Percentiles rank a stretch among this genome's conserved stretches.
Evolutionary conservation across 2,113 vertebrate species (phyloP).

Genomic region (Nesogale talazaci): DNA sequence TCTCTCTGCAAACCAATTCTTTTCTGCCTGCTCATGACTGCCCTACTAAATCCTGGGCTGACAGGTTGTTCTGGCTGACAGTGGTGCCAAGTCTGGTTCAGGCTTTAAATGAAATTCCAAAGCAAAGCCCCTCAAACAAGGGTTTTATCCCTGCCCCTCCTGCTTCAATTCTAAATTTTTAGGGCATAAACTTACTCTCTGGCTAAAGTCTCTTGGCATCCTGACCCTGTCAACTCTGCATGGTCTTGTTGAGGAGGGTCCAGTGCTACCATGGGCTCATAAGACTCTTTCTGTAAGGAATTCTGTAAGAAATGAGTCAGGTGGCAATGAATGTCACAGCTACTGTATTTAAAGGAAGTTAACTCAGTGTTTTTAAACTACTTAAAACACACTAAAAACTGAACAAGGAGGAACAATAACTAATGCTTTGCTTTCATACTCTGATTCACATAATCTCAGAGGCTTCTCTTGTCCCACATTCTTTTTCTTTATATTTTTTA

Average conservation of each 20-base stretch:
- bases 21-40: background rate
- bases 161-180: background rate
- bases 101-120: constrained; percentile 5
- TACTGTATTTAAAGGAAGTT: constrained; percentile 39
- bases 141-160: background rate
- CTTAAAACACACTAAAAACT: background rate
- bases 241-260: background rate
- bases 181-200: background rate
- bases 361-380: constrained; percentile 29
- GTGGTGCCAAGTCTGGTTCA: background rate
- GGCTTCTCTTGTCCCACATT: background rate
- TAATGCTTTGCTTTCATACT: background rate
- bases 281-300: background rate
- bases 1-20: background rate
- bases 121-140: background rate
- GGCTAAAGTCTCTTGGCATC: background rate
- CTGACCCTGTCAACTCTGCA: background rate
- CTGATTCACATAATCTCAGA: background rate
- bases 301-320: background rate
- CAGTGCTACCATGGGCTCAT: background rate
- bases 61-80: background rate
- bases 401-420: background rate
- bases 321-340: background rate
- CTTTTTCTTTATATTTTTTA: background rate
- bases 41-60: background rate